phyloP scores from a whole-genome alignment of 2,797 vertebrate species.

The Rhadinocentrus ornatus region DNA sequence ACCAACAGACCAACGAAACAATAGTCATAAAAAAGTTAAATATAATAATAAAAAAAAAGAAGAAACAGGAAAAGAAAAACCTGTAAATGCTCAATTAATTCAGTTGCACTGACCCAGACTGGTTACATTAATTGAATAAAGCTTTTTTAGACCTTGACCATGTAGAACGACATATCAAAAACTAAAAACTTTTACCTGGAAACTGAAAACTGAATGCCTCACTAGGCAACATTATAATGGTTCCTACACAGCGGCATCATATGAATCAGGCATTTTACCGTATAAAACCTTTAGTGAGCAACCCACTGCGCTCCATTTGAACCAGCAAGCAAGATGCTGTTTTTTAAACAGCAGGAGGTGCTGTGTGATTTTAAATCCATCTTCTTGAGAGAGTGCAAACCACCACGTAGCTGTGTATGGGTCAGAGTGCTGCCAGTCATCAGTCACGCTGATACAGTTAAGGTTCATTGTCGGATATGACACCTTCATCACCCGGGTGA shows the following conservation, averaged over 20 bases:
- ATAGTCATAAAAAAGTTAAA: no score
- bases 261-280: conserved; percentile 45
- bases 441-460: conserved; percentile 45
- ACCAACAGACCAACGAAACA: neutral
- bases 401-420: conserved; percentile 30
- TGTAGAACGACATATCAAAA: conserved; percentile 13
- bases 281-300: conserved; percentile 21
- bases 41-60: neutral
- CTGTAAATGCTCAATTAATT: conserved; percentile 9
- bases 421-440: conserved; percentile 35
- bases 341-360: conserved; percentile 77
- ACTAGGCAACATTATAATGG: conserved; percentile 19
- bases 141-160: conserved; percentile 12
- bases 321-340: conserved; percentile 28
- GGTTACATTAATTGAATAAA: conserved; percentile 16
- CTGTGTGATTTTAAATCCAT: conserved; percentile 70
- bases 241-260: conserved; percentile 16
- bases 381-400: conserved; percentile 24
- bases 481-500: conserved; percentile 30
- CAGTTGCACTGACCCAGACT: neutral
- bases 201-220: neutral
- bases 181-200: conserved; percentile 21
- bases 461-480: conserved; percentile 36
- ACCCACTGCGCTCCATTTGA: conserved; percentile 25
- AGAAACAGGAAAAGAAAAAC: neutral